These are phyloP conservation scores for Reticulitermes lucifugus DNA, from an alignment of 2,888 invertebrate genomes.

Conservation along the genomic window DNA sequence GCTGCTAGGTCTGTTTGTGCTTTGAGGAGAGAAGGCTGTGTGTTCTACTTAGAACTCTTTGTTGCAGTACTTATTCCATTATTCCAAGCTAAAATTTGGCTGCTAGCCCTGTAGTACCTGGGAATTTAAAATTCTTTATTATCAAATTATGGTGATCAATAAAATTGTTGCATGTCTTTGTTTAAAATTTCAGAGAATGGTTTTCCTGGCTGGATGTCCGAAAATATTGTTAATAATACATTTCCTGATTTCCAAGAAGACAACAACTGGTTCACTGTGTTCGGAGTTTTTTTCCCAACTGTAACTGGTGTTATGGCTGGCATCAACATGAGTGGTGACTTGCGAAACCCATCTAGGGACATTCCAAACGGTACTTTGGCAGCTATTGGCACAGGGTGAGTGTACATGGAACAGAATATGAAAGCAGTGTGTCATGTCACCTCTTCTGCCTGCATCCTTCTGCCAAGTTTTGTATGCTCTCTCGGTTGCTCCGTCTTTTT, in stretches of 20 bases:
- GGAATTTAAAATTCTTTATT: too few species aligned
- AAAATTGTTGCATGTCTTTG: background rate
- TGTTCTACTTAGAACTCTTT: too few species aligned
- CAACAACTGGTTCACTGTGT: slow-evolving; percentile 94
- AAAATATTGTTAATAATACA: slow-evolving; percentile 83
- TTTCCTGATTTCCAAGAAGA: slow-evolving; percentile 82
- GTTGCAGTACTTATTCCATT: too few species aligned
- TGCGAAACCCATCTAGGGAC: slow-evolving; percentile 89
- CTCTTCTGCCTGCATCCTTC: too few species aligned
- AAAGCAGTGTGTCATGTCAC: too few species aligned
- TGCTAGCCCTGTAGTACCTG: too few species aligned
- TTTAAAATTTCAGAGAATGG: slow-evolving; percentile 73
- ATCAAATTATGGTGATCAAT: too few species aligned
- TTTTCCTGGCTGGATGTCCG: slow-evolving; percentile 87
- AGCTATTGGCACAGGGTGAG: slow-evolving; percentile 89
- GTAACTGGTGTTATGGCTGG: slow-evolving; percentile 97
- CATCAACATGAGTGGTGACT: slow-evolving; percentile 98
- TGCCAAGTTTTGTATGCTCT: too few species aligned
- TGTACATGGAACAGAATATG: background rate
- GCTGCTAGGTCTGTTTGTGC: too few species aligned
- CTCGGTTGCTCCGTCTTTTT: too few species aligned
- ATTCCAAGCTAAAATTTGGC: too few species aligned
- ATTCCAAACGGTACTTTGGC: slow-evolving; percentile 96
- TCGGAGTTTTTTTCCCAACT: slow-evolving; percentile 97
- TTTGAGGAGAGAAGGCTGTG: too few species aligned